Evolutionary conservation across 2,113 vertebrate species (phyloP).

Genomic region (Ceratotherium simum): DNA sequence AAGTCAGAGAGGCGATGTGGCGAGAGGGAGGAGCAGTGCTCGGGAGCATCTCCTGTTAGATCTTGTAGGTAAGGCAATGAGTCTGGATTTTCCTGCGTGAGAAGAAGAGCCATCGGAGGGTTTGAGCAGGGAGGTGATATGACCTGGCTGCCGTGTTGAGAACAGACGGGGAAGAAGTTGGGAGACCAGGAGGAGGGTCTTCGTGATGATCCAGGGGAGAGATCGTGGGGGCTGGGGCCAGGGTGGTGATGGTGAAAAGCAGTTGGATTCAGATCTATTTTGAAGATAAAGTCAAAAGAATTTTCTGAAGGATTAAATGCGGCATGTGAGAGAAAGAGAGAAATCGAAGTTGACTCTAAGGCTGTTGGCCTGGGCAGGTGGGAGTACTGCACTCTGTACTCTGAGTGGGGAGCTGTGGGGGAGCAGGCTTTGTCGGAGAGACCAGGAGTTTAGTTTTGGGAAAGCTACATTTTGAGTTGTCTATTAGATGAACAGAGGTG

Average conservation of each 20-base stretch:
- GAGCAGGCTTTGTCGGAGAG: neutral
- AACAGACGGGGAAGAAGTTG: neutral
- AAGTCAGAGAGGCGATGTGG: neutral
- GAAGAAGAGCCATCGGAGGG: rapidly evolving
- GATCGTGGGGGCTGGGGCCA: no score
- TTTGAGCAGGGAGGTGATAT: no score
- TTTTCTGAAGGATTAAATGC: neutral
- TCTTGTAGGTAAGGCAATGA: neutral
- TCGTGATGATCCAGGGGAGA: neutral
- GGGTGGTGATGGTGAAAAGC: no score
- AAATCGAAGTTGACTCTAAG: neutral
- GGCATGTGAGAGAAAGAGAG: neutral
- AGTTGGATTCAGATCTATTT: neutral
- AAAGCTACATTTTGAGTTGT: neutral
- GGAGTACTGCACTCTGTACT: no score
- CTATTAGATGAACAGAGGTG: neutral
- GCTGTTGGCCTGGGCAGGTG: neutral
- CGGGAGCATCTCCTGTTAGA: rapidly evolving
- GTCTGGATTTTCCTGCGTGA: neutral
- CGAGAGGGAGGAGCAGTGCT: neutral
- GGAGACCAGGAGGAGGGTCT: neutral
- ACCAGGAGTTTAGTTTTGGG: neutral
- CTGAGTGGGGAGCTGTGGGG: no score
- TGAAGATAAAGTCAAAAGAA: neutral
- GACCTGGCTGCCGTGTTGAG: neutral